Evolutionary conservation across 2,888 invertebrate species (phyloP).

Genomic region (Sylvicola fuscatus): DNA sequence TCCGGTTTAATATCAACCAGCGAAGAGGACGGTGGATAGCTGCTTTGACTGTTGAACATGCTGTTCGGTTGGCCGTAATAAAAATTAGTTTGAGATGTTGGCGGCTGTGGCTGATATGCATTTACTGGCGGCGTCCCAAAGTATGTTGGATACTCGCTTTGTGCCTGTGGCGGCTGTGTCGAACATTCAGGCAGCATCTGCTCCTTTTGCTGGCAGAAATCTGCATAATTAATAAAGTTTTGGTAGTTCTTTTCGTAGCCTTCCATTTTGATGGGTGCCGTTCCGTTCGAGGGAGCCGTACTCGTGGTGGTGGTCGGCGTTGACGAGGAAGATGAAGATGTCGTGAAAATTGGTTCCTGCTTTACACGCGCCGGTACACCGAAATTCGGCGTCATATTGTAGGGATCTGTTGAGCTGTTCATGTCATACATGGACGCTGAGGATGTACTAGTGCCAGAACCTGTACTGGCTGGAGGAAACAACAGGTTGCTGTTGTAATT

Average conservation of each 20-base stretch:
- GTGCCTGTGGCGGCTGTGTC: slow-evolving; percentile 13
- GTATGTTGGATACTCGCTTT: slow-evolving; percentile 7
- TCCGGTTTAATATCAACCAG: not conserved
- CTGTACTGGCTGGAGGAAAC: not conserved
- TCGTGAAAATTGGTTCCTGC: slow-evolving; percentile 13
- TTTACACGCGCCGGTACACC: not conserved
- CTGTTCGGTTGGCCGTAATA: not conserved
- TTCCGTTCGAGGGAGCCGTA: slow-evolving; percentile 2
- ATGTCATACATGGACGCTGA: slow-evolving; percentile 1
- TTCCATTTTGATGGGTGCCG: slow-evolving; percentile 23
- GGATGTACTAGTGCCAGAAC: not conserved
- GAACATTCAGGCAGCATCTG: not conserved
- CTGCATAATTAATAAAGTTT: slow-evolving; percentile 26
- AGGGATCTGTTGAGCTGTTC: too few species aligned
- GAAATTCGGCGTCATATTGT: too few species aligned
- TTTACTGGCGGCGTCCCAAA: not conserved
- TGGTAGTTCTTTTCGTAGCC: slow-evolving; percentile 26
- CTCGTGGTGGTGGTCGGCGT: slow-evolving; percentile 2
- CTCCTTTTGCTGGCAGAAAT: slow-evolving; percentile 19
- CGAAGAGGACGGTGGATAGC: not conserved
- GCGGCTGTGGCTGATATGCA: not conserved
- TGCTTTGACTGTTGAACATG: not conserved
- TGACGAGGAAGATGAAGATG: slow-evolving; percentile 12
- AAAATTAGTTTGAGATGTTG: not conserved
- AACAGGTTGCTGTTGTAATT: not conserved